phyloP scores from a whole-genome alignment of 2,113 vertebrate species.

The Rhinolophus sinicus region DNA sequence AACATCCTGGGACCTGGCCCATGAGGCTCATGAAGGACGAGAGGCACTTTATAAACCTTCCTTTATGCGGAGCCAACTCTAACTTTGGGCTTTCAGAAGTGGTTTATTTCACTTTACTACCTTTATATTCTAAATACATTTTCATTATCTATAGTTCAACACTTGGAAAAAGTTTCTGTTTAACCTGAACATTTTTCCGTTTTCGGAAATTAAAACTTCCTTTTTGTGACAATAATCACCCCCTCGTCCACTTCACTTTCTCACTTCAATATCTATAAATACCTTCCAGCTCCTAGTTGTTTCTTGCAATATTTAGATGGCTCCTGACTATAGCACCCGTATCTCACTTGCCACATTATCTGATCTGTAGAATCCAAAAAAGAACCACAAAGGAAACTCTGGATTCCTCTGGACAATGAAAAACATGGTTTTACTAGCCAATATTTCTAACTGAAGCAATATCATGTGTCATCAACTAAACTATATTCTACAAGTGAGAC shows the following conservation, averaged over 20 bases:
- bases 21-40: constrained; percentile 48
- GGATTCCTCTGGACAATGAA: neutral
- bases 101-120: constrained; percentile 41
- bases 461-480: neutral
- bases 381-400: neutral
- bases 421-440: neutral
- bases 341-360: neutral
- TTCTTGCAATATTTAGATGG: constrained; percentile 19
- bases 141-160: constrained; percentile 49
- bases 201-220: constrained; percentile 30
- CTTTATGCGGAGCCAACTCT: constrained; percentile 48
- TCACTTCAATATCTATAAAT: constrained; percentile 3
- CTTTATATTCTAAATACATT: constrained; percentile 28
- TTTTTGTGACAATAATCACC: neutral
- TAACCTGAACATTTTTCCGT: neutral
- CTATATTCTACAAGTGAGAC: neutral
- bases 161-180: constrained; percentile 19
- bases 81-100: constrained; percentile 32
- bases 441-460: neutral
- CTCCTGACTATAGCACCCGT: constrained; percentile 9
- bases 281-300: neutral
- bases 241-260: neutral
- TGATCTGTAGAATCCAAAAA: neutral
- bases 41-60: constrained; percentile 55
- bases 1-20: constrained; percentile 38